These are phyloP conservation scores for Phylloscopus whistleri DNA, from an alignment of 2,113 vertebrate genomes.

Conservation along the genomic window DNA sequence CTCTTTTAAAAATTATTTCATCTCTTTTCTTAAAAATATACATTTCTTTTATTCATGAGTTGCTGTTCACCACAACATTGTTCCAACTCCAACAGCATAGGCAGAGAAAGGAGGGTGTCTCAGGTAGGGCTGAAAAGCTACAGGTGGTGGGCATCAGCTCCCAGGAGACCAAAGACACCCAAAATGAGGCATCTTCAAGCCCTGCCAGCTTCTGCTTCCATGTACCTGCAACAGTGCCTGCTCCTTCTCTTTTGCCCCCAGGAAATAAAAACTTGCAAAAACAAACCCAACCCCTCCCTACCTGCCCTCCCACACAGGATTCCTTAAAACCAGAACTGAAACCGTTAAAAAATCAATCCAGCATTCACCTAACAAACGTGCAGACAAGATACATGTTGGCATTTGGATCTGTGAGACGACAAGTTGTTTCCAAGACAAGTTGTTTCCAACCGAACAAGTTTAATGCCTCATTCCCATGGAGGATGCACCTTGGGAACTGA, in stretches of 20 bases:
- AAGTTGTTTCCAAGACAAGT: slow-evolving; percentile 13
- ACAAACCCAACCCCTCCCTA: neutral
- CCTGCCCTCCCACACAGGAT: neutral
- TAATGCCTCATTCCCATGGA: slow-evolving; percentile 40
- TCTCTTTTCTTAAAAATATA: slow-evolving; percentile 42
- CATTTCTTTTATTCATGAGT: slow-evolving; percentile 26
- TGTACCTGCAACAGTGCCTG: neutral
- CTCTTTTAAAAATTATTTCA: slow-evolving; percentile 36
- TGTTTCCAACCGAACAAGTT: slow-evolving; percentile 16
- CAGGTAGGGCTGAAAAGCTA: accelerated
- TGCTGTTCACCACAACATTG: neutral
- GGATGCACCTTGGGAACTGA: neutral
- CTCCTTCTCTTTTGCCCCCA: neutral
- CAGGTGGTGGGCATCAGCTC: neutral
- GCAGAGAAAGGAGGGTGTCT: neutral
- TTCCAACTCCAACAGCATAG: neutral
- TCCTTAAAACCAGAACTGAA: neutral
- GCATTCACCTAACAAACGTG: slow-evolving; percentile 4
- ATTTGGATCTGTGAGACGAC: neutral
- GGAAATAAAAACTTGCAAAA: neutral
- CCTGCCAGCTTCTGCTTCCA: neutral
- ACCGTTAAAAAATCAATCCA: neutral
- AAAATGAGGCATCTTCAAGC: neutral
- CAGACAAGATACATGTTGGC: neutral
- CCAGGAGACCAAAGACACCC: neutral